Evolutionary conservation across 2,888 invertebrate species (phyloP).

Genomic region (Synergus laeviventris): DNA sequence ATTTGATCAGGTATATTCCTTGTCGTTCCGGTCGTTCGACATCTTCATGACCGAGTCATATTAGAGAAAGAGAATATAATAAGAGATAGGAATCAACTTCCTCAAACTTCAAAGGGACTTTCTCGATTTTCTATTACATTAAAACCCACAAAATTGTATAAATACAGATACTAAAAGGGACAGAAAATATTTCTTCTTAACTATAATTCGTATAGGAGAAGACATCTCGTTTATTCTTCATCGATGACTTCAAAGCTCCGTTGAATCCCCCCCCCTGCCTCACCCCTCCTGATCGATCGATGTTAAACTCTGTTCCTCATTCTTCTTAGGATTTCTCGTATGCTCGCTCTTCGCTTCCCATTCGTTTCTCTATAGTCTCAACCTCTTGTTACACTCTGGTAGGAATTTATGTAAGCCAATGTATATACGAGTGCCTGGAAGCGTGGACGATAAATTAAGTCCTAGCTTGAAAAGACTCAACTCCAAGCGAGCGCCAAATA

Average conservation of each 20-base stretch:
- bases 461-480: conserved; percentile 12
- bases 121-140: background rate
- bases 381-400: conserved; percentile 31
- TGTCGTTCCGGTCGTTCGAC: background rate
- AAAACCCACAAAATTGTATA: background rate
- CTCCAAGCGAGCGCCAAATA: conserved; percentile 11
- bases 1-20: background rate
- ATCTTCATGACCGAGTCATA: background rate
- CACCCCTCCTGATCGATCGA: conserved; percentile 27
- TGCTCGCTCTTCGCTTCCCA: background rate
- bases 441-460: conserved; percentile 38
- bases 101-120: background rate
- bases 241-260: conserved; percentile 41
- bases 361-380: conserved; percentile 30
- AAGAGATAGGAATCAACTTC: background rate
- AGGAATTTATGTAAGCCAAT: conserved; percentile 46
- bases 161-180: background rate
- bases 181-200: background rate
- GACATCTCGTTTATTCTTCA: conserved; percentile 24
- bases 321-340: conserved; percentile 4
- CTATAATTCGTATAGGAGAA: conserved; percentile 6
- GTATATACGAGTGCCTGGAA: conserved; percentile 45
- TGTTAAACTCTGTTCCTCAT: conserved; percentile 33
- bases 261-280: conserved; percentile 6
- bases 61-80: background rate